Evolutionary conservation across 1,140 invertebrate genomes (phyloP).

Genomic region (Schmidtea mediterranea): DNA sequence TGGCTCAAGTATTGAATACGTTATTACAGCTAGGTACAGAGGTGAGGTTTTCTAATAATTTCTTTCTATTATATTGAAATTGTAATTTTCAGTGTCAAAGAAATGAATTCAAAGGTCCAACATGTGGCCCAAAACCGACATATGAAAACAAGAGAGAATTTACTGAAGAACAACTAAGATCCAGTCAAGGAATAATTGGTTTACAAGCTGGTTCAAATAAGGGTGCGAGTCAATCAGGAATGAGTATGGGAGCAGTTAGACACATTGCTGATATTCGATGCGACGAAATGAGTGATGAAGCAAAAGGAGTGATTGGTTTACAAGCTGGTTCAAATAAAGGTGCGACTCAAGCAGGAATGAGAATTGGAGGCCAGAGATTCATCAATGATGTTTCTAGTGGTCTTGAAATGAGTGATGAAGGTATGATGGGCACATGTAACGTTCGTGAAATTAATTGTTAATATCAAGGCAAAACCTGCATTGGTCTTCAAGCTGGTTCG

Average conservation of each 20-base stretch:
- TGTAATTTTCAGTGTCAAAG: conserved; percentile 38
- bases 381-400: conserved; percentile 5
- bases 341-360: conserved; percentile 16
- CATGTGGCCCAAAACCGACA: conserved; percentile 67
- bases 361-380: conserved; percentile 1
- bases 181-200: conserved; percentile 61
- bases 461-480: conserved; percentile 23
- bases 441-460: no score
- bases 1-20: conserved; percentile 28
- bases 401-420: no score
- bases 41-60: not conserved
- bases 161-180: conserved; percentile 56
- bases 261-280: conserved; percentile 37
- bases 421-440: no score
- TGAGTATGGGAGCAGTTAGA: conserved; percentile 69
- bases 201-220: conserved; percentile 78
- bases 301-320: conserved; percentile 53
- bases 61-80: no score
- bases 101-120: conserved; percentile 44
- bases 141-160: conserved; percentile 54
- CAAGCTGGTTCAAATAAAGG: conserved; percentile 69
- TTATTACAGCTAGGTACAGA: conserved; percentile 7
- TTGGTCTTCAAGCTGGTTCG: conserved; percentile 8
- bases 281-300: conserved; percentile 19
- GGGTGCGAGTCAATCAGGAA: conserved; percentile 58